These are phyloP conservation scores for Esox lucius DNA, from an alignment of 2,797 vertebrate species.

Conservation along the genomic window DNA sequence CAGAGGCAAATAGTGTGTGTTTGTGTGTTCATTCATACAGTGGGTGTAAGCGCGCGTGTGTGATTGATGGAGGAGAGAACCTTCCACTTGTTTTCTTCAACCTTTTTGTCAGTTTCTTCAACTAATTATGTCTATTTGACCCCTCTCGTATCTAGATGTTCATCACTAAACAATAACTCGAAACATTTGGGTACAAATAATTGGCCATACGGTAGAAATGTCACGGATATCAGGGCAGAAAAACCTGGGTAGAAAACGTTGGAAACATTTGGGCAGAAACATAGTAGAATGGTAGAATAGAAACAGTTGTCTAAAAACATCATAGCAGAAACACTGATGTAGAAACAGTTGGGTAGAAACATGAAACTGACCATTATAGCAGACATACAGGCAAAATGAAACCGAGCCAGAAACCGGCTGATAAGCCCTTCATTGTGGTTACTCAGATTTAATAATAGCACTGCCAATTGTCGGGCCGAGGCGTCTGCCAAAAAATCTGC, in stretches of 20 bases:
- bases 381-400: not conserved
- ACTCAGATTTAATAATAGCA: constrained; percentile 11
- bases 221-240: too few relatives aligned
- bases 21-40: constrained; percentile 4
- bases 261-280: too few relatives aligned
- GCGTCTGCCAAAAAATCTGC: not conserved
- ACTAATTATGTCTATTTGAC: not conserved
- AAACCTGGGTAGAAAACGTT: too few relatives aligned
- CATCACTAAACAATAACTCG: not conserved
- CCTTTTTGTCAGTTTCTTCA: constrained; percentile 11
- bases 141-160: not conserved
- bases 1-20: not conserved
- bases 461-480: not conserved
- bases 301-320: too few relatives aligned
- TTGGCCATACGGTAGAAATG: too few relatives aligned
- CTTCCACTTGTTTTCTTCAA: constrained; percentile 22
- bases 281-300: too few relatives aligned
- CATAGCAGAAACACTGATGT: too few relatives aligned
- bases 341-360: not conserved
- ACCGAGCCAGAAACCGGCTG: not conserved
- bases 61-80: constrained; percentile 21
- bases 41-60: constrained; percentile 1
- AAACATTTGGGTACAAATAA: not conserved
- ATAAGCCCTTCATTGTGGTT: not conserved
- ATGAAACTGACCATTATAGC: not conserved